A percentile compares a stretch with the other conserved stretches of the same genome.
Conservation (phyloP, 2,888 invertebrate species). For the Theretra japonica region DNA sequence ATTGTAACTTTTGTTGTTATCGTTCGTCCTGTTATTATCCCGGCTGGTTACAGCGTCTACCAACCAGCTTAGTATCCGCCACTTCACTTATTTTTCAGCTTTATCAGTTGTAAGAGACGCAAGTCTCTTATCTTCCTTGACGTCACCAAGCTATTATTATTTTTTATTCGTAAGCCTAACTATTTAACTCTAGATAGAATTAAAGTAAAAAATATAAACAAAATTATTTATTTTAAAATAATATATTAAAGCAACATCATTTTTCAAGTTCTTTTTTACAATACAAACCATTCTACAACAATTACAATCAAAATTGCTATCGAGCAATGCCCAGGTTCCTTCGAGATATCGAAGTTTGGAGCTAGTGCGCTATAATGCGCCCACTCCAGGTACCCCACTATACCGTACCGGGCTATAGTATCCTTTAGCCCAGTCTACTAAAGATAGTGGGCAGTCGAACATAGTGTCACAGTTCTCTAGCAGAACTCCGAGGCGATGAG, state of each 20-base stretch:
- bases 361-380: conserved; percentile 32
- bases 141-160: no score
- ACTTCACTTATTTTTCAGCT: no score
- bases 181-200: no score
- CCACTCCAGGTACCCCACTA: conserved; percentile 39
- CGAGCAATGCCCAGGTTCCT: conserved; percentile 57
- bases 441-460: conserved; percentile 87
- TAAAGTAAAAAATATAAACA: no score
- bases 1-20: no score
- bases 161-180: no score
- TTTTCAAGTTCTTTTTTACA: not conserved
- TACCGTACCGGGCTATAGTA: conserved; percentile 63
- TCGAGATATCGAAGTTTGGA: conserved; percentile 14
- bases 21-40: no score
- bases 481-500: conserved; percentile 71
- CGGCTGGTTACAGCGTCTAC: no score
- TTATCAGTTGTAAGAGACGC: no score
- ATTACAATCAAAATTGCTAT: conserved; percentile 52
- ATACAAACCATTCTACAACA: not conserved
- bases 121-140: no score
- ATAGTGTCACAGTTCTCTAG: conserved; percentile 80
- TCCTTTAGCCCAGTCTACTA: conserved; percentile 88
- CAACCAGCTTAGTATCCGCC: no score
- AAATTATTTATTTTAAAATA: not conserved
- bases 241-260: not conserved